These are phyloP conservation scores for Paramormyrops hopkinsi DNA, from an alignment of 2,797 vertebrate genomes.

Conservation along the genomic window DNA sequence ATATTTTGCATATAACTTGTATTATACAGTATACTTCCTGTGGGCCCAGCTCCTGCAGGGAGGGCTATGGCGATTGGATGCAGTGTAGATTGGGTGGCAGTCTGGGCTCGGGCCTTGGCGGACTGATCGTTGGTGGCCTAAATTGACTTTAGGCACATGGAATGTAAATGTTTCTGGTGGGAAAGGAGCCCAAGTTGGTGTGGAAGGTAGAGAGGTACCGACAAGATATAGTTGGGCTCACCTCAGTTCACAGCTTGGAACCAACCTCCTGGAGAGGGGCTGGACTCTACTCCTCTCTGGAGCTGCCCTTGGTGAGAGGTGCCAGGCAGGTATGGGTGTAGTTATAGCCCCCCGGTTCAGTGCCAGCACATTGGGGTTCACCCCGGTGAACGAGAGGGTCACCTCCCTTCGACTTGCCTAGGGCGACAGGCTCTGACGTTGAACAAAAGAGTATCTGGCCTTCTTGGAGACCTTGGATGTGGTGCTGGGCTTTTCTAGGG, in stretches of 20 bases:
- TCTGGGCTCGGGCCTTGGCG: background rate
- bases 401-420: background rate
- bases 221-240: background rate
- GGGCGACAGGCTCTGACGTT: background rate
- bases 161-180: background rate
- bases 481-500: background rate
- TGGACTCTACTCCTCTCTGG: background rate
- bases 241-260: background rate
- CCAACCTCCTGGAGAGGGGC: background rate
- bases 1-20: background rate
- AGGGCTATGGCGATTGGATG: background rate
- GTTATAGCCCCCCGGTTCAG: background rate
- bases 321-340: background rate
- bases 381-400: background rate
- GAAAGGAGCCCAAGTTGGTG: background rate
- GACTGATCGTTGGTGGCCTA: background rate
- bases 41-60: background rate
- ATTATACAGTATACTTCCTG: background rate
- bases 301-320: background rate
- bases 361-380: background rate
- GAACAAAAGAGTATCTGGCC: background rate
- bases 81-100: background rate
- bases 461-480: background rate
- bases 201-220: background rate
- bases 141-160: background rate